These are phyloP conservation scores for Stylophora pistillata DNA, from an alignment of 64 coral and sea anemone genomes.

Conservation along the genomic window DNA sequence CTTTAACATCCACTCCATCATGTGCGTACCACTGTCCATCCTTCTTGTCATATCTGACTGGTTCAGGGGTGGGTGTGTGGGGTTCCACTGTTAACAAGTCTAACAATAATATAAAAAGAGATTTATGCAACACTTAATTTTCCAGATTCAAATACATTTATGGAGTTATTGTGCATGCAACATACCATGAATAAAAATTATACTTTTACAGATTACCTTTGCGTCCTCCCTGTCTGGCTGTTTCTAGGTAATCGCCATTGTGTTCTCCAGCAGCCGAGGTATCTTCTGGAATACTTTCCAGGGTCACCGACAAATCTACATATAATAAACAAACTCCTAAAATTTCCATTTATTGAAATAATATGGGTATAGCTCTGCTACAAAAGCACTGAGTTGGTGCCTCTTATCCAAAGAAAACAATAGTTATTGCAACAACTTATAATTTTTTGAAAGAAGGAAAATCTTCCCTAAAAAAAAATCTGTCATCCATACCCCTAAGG, in stretches of 20 bases:
- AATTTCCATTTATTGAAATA: not conserved
- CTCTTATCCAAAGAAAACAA: too few relatives aligned
- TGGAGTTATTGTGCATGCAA: not conserved
- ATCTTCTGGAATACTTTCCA: conserved; percentile 31
- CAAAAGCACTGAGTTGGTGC: not conserved
- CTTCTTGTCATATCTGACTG: conserved; percentile 47
- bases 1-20: conserved; percentile 45
- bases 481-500: too few relatives aligned
- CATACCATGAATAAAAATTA: not conserved
- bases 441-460: too few relatives aligned
- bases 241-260: conserved; percentile 24
- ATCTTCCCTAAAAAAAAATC: too few relatives aligned
- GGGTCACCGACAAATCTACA: not conserved
- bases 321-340: not conserved
- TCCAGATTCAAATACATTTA: too few relatives aligned
- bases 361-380: not conserved
- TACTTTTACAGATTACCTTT: not conserved
- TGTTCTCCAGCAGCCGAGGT: not conserved
- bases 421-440: too few relatives aligned
- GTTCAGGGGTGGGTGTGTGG: conserved; percentile 15
- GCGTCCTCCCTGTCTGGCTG: conserved; percentile 14
- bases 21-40: conserved; percentile 63
- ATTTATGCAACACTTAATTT: not conserved
- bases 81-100: conserved; percentile 50
- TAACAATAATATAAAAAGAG: not conserved